Evolutionary conservation across 2,113 vertebrate genomes (phyloP), one percentile per base, ranked within the genome.

Genomic region (Lophius piscatorius): DNA sequence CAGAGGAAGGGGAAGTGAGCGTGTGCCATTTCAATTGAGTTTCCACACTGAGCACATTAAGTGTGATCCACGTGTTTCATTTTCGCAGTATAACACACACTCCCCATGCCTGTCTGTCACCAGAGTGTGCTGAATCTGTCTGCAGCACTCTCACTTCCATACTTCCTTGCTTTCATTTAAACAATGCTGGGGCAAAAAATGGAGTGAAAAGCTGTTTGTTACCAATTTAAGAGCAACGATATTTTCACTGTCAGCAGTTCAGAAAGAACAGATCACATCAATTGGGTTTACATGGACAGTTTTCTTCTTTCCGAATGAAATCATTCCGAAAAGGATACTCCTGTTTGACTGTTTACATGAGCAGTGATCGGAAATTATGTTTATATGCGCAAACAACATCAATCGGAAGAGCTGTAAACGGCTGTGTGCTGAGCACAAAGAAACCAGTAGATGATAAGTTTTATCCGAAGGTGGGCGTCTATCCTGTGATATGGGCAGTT

Each of bases 41-140:
- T 40, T 48, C 34, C 54, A 17, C 10, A 18, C 39, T 23, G 21
- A 14, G 33, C 39, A 40, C 64, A 49, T 20, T 18, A 62, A 23
- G 49, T 66, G 59, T 51, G 58, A 78, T 46, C 23, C n/a, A 29
- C 58, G 55, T 63, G 33, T 65, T 73, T 40, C 56, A 24, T 69
- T 61, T 45, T 57, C 29, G 31, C 50, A 47, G 34, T 24, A 28
- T 59, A 45, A 64, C 8, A 59, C 70, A 24, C 61, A 26, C 55
- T 63, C 31, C 12, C 21, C 18, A 20, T 50, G 47, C 29, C 74
- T 36, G 51, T 61, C 63, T 63, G 40, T 54, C 38, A 34, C 60
- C 48, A 23, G 55, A 31, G 40, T 23, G 29, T 58, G 22, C 4
- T 63, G 12, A 72, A 47, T 76, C 57, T 60, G 58, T 82, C 73